Evolutionary conservation across 2,113 vertebrate genomes (phyloP), one percentile per base, ranked within the genome.

Genomic region (Mellivora capensis): DNA sequence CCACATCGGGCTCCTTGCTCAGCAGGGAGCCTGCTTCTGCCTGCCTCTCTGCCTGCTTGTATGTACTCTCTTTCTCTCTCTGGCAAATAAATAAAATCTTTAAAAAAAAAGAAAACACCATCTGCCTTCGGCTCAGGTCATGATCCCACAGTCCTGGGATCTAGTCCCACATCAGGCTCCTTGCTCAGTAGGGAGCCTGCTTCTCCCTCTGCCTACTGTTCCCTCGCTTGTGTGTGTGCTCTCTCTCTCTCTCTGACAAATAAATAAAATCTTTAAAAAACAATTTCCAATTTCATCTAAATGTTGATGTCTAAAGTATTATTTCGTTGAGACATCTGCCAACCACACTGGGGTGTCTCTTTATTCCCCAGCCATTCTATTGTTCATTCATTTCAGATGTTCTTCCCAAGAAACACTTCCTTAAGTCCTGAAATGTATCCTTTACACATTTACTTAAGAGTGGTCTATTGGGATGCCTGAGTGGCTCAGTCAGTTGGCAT

Each of bases 261-360:
- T 17, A 34, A 67, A 67, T 34, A 34, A 67, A 67, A 34, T 34
- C 31, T 67, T 67, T 67, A 17, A 67, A 67, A 85, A 97, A 97
- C 52, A 74, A 97, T 98, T 61, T 96, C 97, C 97, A 96, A 49
- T 98, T 98, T 97, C 84, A 72, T 93, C 71, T 71, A 94, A 98
- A 93, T 57, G 52, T 42, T 91, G 80, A 20, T 76, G 94, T 98
- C 94, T 94, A 85, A 87, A 95, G 86, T 93, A 96, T 97, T n/a
- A 81, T 27, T 94, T 27, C 82, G 52, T 77, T 87, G 21, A 87
- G 49, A 29, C 23, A 59, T 29, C 18, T 77, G 29, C 57, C 25
- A 7, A 39, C 6, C 74, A 83, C 39, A 34, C 14, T 54, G n/a
- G 20, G 4, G 10, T 25, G 5, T 77, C 87, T 27, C 20, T 92